Evolutionary conservation across 2,797 vertebrate genomes (phyloP), one percentile per base, ranked within the genome.

Genomic region (Phrynocephalus forsythii): DNA sequence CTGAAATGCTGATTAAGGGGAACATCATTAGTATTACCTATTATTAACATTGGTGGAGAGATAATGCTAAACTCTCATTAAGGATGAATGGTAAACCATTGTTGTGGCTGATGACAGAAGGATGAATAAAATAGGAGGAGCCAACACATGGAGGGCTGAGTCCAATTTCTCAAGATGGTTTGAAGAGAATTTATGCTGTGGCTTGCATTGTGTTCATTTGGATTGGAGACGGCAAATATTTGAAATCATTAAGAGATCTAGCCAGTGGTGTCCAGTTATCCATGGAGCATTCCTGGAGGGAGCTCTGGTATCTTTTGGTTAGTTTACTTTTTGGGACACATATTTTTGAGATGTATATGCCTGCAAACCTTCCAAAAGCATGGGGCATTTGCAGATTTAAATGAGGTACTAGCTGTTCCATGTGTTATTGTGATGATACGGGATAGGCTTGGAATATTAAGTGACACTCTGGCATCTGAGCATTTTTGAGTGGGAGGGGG

Each of bases 401-500:
- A 56, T 38, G 72, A 88, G 69, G n/a, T 60, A 30, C 73, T 69
- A 28, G 9, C n/a, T 30, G 56, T n/a, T 33, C 44, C 28, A 71
- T 85, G 81, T 67, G 69, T 48, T 60, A 71, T 93, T 86, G 80
- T 80, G 16, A 5, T 90, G 82, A 50, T 86, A 92, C 60, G 80
- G 38, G 69, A 72, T 85, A 91, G 92, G 52, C 81, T 92, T 90
- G 83, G 86, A 94, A 95, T 93, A 95, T 94, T 90, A 93, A 91
- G 91, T 90, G 91, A 94, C 73, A 86, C 90, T 92, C 91, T 91
- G 87, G 83, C 83, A 90, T 90, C 79, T 91, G 86, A 93, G 90
- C 94, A 9, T 92, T 95, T 92, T 95, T 94, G 93, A 93, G 48
- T 96, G 97, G 90, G 92, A 96, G 94, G 60, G 96, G 88, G 3